phyloP scores from a whole-genome alignment of 1,140 invertebrate genomes.

The Lordiphosa stackelbergi region DNA sequence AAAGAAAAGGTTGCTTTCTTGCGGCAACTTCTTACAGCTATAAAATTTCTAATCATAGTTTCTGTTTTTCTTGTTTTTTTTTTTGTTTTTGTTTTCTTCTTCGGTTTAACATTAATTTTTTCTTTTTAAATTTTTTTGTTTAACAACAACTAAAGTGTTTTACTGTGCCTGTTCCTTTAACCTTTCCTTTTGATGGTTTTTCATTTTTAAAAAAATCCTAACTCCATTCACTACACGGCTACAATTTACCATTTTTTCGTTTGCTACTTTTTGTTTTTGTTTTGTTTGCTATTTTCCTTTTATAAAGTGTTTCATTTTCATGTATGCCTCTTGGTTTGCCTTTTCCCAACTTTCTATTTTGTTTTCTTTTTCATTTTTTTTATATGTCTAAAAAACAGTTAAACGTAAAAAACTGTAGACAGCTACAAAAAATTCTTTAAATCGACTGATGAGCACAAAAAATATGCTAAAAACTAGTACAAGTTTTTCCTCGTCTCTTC shows the following conservation, averaged over 20 bases:
- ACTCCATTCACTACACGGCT: conserved; percentile 36
- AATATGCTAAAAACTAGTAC: conserved; percentile 73
- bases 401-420: conserved; percentile 72
- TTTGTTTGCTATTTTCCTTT: conserved; percentile 43
- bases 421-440: conserved; percentile 71
- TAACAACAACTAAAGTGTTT: conserved; percentile 19
- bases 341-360: conserved; percentile 14
- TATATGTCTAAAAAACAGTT: conserved; percentile 64
- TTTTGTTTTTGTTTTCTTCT: neutral
- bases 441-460: conserved; percentile 74
- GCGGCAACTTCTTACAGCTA: conserved; percentile 10
- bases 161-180: conserved; percentile 16
- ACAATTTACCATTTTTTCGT: conserved; percentile 42
- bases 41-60: conserved; percentile 49
- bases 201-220: conserved; percentile 30
- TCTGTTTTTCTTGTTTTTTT: conserved; percentile 17
- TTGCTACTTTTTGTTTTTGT: conserved; percentile 33
- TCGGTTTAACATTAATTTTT: conserved; percentile 40
- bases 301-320: conserved; percentile 49
- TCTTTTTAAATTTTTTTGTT: conserved; percentile 24
- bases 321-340: conserved; percentile 47
- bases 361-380: conserved; percentile 26
- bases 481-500: conserved; percentile 36
- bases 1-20: conserved; percentile 42
- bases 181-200: conserved; percentile 24